phyloP scores from a whole-genome alignment of 2,113 vertebrate species.

The Galbula dea region DNA sequence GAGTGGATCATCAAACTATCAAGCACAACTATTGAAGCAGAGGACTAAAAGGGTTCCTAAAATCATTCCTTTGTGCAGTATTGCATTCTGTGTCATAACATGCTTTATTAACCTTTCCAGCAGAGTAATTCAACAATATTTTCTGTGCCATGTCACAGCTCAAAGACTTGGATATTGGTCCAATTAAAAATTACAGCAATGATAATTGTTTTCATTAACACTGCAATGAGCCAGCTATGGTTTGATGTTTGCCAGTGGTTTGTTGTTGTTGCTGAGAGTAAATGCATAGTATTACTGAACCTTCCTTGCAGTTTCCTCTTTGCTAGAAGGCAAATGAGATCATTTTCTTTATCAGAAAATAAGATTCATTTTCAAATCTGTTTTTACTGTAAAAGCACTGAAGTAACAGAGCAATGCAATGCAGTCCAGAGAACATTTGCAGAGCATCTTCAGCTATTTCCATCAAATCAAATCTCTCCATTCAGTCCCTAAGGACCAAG shows the following conservation, averaged over 20 bases:
- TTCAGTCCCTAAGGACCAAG: background rate
- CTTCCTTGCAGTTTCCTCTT: background rate
- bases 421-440: background rate
- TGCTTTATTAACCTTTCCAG: background rate
- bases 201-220: background rate
- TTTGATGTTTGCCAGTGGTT: too few species aligned
- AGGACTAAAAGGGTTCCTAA: background rate
- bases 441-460: background rate
- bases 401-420: background rate
- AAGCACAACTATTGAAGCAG: background rate
- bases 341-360: background rate
- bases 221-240: background rate
- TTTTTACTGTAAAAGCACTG: background rate
- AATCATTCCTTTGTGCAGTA: background rate
- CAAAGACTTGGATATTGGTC: background rate
- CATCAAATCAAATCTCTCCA: background rate
- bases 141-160: background rate
- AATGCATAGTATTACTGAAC: background rate
- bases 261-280: background rate
- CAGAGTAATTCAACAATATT: background rate
- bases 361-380: background rate
- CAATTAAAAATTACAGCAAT: background rate
- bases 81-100: background rate
- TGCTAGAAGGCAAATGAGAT: background rate
- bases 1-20: background rate